Evolutionary conservation across 1,140 invertebrate genomes (phyloP), one percentile per base, ranked within the genome.

Genomic region (Campoletis sonorensis): DNA sequence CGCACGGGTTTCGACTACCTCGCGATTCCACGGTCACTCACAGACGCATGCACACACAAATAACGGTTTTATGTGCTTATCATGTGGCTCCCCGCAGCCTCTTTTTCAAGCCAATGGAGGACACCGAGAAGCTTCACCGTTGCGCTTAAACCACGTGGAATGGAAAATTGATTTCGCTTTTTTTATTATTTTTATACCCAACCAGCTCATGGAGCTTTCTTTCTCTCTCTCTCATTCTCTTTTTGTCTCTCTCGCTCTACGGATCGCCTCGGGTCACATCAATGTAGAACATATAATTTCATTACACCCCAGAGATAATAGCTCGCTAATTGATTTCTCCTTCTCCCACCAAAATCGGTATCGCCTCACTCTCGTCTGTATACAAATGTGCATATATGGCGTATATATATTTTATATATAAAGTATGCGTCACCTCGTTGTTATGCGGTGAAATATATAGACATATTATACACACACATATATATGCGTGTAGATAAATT

Each of bases 211-310:
- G 51, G 51, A 37, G 73, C n/a, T 67, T n/a, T 30, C 26, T 68
- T 18, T 33, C 26, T 68, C 27, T 68, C 27, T 16, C 64, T 30
- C n/a, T n/a, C n/a, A n/a, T 27, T 68, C 10, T 30, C 11, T 68
- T 15, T 68, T 27, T 64, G 18, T 64, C 58, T 23, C 23, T 64
- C 58, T 1, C 58, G 5, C n/a, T 64, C 11, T 23, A 1, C 8
- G 16, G 4, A 27, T 76, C 4, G 54, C 45, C 58, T 58, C 75
- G 75, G 40, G 75, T 33, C 75, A 58, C 75, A 78, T 78, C 54
- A 33, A 78, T 78, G 75, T 78, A 40, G 75, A 78, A 78, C 75
- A 58, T 64, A 78, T 78, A 78, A 78, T 78, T 78, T 78, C 75
- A 78, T 78, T 78, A 78, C 58, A 78, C 75, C 33, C 58, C 30